Evolutionary conservation across 2,888 invertebrate species (phyloP).

Genomic region (Agrotis exclamationis): DNA sequence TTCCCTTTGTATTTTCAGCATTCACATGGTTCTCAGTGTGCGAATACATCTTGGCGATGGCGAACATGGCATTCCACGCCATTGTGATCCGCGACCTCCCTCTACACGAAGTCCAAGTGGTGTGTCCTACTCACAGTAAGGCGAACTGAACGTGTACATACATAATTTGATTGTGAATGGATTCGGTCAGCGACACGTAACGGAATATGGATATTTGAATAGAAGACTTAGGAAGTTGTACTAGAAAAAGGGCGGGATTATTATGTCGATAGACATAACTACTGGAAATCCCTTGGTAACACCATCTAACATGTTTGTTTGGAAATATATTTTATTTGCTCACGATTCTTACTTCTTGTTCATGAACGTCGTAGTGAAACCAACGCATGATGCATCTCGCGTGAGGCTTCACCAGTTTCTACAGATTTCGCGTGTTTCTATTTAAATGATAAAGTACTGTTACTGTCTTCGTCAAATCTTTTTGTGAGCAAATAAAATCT

Average conservation of each 20-base stretch:
- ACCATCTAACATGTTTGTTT: not conserved
- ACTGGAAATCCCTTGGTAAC: slow-evolving; percentile 16
- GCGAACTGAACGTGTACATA: slow-evolving; percentile 76
- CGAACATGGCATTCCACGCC: slow-evolving; percentile 98
- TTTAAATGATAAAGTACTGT: slow-evolving; percentile 22
- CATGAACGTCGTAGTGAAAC: slow-evolving; percentile 8
- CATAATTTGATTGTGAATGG: slow-evolving; percentile 60
- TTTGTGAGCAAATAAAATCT: slow-evolving; percentile 43
- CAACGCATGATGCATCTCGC: slow-evolving; percentile 5
- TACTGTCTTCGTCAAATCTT: not conserved
- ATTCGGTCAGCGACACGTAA: slow-evolving; percentile 62
- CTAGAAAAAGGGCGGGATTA: slow-evolving; percentile 15
- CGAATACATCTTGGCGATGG: slow-evolving; percentile 97
- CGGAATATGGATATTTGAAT: slow-evolving; percentile 63
- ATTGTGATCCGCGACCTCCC: slow-evolving; percentile 97
- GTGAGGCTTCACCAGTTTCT: slow-evolving; percentile 6
- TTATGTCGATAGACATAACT: not conserved
- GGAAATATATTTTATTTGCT: slow-evolving; percentile 51
- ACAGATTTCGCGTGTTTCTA: slow-evolving; percentile 6
- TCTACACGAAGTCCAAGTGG: slow-evolving; percentile 94
- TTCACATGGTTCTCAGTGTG: slow-evolving; percentile 98
- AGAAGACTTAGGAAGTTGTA: slow-evolving; percentile 34
- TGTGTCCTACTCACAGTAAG: slow-evolving; percentile 85
- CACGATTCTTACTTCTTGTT: slow-evolving; percentile 22
- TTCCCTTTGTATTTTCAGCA: slow-evolving; percentile 91